A percentile compares a stretch with the other conserved stretches of the same genome.
Evolutionary conservation across 1,140 invertebrate genomes (phyloP).

Genomic region (Papilio dardanus): DNA sequence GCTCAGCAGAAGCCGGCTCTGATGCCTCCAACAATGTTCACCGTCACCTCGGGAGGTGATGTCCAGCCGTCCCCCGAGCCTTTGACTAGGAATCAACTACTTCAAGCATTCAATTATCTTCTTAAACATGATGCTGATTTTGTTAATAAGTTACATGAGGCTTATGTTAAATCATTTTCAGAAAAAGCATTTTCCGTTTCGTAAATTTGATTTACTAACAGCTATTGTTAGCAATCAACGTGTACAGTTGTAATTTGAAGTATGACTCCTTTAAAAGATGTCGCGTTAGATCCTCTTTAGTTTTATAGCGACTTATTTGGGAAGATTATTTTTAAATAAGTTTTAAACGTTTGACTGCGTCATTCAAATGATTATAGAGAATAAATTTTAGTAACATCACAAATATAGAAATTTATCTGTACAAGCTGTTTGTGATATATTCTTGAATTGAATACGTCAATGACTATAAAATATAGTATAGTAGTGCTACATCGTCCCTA

Average conservation of each 20-base stretch:
- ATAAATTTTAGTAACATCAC: slow-evolving; percentile 70
- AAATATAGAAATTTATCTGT: slow-evolving; percentile 47
- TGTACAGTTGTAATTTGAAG: slow-evolving; percentile 78
- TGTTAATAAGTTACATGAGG: slow-evolving; percentile 93
- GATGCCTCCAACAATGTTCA: slow-evolving; percentile 93
- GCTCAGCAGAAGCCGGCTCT: slow-evolving; percentile 86
- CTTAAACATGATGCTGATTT: slow-evolving; percentile 94
- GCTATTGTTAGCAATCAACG: slow-evolving; percentile 54
- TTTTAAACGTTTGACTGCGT: slow-evolving; percentile 75
- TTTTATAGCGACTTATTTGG: slow-evolving; percentile 74
- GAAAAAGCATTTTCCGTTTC: slow-evolving; percentile 85
- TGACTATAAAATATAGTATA: slow-evolving; percentile 19
- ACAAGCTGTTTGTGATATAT: slow-evolving; percentile 73
- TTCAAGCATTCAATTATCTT: slow-evolving; percentile 93
- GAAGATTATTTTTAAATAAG: slow-evolving; percentile 77
- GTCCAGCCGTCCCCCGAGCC: slow-evolving; percentile 84
- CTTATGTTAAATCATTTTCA: slow-evolving; percentile 92
- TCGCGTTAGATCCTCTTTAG: slow-evolving; percentile 70
- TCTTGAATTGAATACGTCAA: slow-evolving; percentile 61
- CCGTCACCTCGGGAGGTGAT: slow-evolving; percentile 65
- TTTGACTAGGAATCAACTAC: slow-evolving; percentile 92
- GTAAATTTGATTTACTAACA: slow-evolving; percentile 63
- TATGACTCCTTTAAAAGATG: slow-evolving; percentile 69
- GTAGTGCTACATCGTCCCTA: background rate
- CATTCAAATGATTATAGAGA: slow-evolving; percentile 67